Evolutionary conservation across 2,113 vertebrate genomes (phyloP), one percentile per base, ranked within the genome.

Genomic region (Podarcis muralis): DNA sequence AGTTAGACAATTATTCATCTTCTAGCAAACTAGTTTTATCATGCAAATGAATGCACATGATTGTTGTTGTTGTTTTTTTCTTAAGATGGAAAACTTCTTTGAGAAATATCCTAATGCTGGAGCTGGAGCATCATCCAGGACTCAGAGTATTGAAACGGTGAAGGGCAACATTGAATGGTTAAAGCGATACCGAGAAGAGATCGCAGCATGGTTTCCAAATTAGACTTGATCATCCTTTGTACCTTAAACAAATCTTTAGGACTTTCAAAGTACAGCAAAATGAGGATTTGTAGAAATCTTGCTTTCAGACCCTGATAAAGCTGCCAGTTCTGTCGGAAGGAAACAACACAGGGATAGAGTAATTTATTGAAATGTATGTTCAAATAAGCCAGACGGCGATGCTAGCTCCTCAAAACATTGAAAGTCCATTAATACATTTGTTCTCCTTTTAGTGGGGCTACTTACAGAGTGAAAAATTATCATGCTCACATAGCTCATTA

Each of bases 41-140:
- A 57, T 37, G 32, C 25, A 30, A 30, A 59, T 30, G 13, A 68
- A 83, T 66, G 59, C 13, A 32, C 40, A 4, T 86, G 75, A 9
- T 48, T 48, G 23, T 59, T 23, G 43, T 43, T 40, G 48, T 53
- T 9, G 57, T 88, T 69, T 32, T 76, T 43, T 77, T 87, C 96
- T 96, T 81, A 85, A 99, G 99, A 98, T 99, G 97, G 86, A 98
- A 93, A 96, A 98, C 90, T 99, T 99, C 96, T 99, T 99, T 94
- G 91, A 87, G 23, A 96, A 95, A 89, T 98, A 97, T 6, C 97
- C 98, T 43, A 84, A 99, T 43, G 98, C 98, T 74, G 99, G 99
- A 5, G 98, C 99, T n/a, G 99, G 99, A 93, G 94, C 96, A 93
- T 94, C 87, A 88, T 91, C 98, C 25, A 97, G 99, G 87, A 69